phyloP scores from a whole-genome alignment of 2,888 invertebrate species.

The Stenodema calcarata region DNA sequence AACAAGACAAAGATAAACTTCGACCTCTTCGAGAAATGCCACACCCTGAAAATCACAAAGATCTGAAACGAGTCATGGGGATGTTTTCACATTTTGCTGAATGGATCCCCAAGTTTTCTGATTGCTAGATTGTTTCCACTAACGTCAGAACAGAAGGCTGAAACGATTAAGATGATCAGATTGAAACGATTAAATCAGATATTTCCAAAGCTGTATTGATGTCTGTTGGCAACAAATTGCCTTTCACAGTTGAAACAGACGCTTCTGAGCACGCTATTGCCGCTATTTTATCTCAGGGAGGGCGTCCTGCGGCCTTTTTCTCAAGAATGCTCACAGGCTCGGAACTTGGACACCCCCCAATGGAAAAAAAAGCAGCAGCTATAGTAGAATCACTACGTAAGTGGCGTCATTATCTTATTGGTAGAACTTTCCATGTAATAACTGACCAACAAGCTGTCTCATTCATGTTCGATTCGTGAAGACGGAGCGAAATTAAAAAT shows the following conservation, averaged over 20 bases:
- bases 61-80: not conserved
- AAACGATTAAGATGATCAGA: too few species aligned
- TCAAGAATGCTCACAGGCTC: not conserved
- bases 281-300: too few species aligned
- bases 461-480: conserved; percentile 37
- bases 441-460: too few species aligned
- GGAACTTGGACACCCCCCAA: not conserved
- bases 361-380: too few species aligned
- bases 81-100: not conserved
- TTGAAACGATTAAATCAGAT: not conserved
- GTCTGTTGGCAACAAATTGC: not conserved
- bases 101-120: not conserved
- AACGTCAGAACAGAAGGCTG: not conserved
- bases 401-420: too few species aligned
- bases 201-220: not conserved
- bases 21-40: not conserved
- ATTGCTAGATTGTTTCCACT: not conserved
- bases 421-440: too few species aligned
- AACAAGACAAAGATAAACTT: not conserved
- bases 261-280: too few species aligned
- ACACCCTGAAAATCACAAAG: not conserved
- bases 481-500: conserved; percentile 38
- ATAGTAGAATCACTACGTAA: too few species aligned
- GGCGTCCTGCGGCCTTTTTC: too few species aligned
- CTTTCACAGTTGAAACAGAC: not conserved